Evolutionary conservation across 2,113 vertebrate species (phyloP), one percentile per base, ranked within the genome.

Genomic region (Carassius gibelio): DNA sequence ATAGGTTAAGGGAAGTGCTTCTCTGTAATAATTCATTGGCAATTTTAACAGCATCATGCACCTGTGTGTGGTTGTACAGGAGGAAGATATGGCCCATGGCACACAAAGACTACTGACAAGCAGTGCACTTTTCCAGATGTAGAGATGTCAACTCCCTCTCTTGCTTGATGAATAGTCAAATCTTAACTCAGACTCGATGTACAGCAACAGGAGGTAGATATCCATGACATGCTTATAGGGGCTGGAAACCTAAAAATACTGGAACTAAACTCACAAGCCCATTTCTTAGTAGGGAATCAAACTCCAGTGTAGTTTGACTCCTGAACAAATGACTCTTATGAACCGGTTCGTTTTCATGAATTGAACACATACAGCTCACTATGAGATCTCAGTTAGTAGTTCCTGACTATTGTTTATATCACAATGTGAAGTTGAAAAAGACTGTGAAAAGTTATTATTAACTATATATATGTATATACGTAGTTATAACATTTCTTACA

Each of bases 61-160:
- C 75, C 75, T 79, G 81, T 45, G 17, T 86, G 74, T 45, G 81
- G 68, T 48, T 62, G 19, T 74, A 36, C 69, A 38, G 11, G 57
- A 52, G 77, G 77, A 80, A 34, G 15, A 19, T 55, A 26, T n/a
- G 19, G 75, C 11, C 5, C 21, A 4, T 15, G 13, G 21, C 23
- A 61, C 42, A 9, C 26, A 69, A 81, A 86, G n/a, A 76, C 15
- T 64, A 64, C 62, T 50, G 50, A 45, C 30, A 21, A 68, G 42
- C 30, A 8, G 30, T 36, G 10, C 75, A 74, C 85, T 84, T 79
- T 87, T 84, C 82, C 82, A 87, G 69, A 84, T 80, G 68, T 84
- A 74, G 21, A 50, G 15, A 62, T 83, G 66, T 84, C 66, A 62
- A 23, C 71, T 61, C 52, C 55, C 66, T 75, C 17, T 55, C 7